Percentiles rank a stretch among this genome's conserved stretches.
These are phyloP conservation scores for Muraenolepis orangiensis DNA, from an alignment of 2,797 vertebrate species.

Conservation along the genomic window DNA sequence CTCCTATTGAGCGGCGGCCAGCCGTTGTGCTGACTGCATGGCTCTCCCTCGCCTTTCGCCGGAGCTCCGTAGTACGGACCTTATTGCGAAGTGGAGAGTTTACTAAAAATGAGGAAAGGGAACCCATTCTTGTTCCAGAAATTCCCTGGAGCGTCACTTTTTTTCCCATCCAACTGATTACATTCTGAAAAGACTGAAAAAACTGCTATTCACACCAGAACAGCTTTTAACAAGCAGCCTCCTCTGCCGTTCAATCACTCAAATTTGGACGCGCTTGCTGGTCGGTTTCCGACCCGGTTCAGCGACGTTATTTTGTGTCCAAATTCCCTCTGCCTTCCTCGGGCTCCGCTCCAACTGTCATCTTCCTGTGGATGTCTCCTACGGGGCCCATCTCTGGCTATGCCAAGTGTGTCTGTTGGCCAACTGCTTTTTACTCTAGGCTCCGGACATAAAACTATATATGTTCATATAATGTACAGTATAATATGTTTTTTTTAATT, in stretches of 20 bases:
- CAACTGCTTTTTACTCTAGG: background rate
- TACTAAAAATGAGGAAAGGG: background rate
- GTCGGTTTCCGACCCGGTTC: background rate
- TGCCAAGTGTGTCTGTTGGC: background rate
- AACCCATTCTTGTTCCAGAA: too few species aligned
- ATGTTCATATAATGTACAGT: too few species aligned
- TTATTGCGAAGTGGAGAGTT: background rate
- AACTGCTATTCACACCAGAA: background rate
- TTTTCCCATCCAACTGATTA: background rate
- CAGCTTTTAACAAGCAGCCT: background rate
- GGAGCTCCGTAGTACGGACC: background rate
- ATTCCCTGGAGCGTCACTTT: background rate
- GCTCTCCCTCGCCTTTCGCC: conserved; percentile 19
- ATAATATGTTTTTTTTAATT: too few species aligned
- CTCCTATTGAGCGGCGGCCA: conserved; percentile 53
- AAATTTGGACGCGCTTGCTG: background rate
- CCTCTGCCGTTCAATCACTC: background rate
- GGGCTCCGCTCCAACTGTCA: background rate
- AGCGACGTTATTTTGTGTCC: background rate
- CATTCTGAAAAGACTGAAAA: background rate
- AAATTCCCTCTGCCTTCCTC: background rate
- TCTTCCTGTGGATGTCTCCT: background rate
- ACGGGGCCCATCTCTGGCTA: background rate
- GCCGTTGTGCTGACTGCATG: conserved; percentile 59
- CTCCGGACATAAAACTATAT: background rate